Conservation (phyloP, 2,888 invertebrate species). For the Toxonevra muliebris region DNA sequence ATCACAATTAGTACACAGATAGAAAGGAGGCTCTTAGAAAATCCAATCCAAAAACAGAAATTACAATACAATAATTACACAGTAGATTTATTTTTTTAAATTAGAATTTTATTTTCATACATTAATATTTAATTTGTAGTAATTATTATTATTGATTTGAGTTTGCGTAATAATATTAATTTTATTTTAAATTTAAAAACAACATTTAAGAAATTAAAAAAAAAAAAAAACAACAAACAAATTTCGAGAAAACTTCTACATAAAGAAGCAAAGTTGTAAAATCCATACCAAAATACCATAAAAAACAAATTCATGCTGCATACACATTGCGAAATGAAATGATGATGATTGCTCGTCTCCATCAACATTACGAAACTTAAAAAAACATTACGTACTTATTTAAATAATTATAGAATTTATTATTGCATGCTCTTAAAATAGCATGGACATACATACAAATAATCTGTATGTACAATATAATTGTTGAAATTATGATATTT, state of each 20-base stretch:
- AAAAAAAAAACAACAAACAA: conserved; percentile 6
- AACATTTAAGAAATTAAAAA: not conserved
- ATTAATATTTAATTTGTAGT: conserved; percentile 19
- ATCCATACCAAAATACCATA: conserved; percentile 5
- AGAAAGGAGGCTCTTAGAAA: conserved; percentile 1
- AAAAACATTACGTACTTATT: conserved; percentile 8
- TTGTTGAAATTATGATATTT: conserved; percentile 12
- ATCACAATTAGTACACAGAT: not conserved
- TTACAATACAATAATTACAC: too few species aligned
- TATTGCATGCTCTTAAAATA: not conserved
- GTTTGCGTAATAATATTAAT: too few species aligned
- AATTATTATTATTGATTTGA: not conserved
- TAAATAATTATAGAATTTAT: not conserved
- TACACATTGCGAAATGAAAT: not conserved
- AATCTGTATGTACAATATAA: not conserved
- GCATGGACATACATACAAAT: conserved; percentile 8
- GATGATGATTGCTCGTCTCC: too few species aligned
- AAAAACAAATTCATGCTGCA: not conserved
- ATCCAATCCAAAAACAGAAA: not conserved
- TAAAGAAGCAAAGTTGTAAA: conserved; percentile 1
- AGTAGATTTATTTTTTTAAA: not conserved
- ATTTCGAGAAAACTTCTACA: not conserved
- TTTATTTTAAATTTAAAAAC: not conserved
- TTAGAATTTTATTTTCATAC: conserved; percentile 3
- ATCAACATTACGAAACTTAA: too few species aligned